Evolutionary conservation across 2,888 invertebrate genomes (phyloP).

Genomic region (Sepiola atlantica): DNA sequence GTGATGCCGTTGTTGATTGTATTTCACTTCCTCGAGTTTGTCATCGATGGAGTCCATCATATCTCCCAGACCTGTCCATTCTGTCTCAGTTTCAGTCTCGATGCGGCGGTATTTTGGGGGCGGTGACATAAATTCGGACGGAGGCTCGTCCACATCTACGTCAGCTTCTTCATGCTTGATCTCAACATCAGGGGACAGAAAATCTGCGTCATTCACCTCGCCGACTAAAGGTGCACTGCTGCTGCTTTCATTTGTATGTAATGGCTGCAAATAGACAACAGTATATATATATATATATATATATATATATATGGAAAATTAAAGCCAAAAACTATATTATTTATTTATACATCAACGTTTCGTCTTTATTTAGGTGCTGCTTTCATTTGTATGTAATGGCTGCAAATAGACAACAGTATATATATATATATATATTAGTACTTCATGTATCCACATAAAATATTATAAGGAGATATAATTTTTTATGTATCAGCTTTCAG

Average conservation of each 20-base stretch:
- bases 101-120: neutral
- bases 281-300: no score
- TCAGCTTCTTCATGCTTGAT: conserved; percentile 32
- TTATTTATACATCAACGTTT: no score
- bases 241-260: neutral
- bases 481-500: no score
- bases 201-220: neutral
- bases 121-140: neutral
- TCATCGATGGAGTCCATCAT: neutral
- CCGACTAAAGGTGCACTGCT: neutral
- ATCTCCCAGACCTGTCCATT: neutral
- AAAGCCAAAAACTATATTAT: no score
- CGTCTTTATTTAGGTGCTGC: no score
- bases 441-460: no score
- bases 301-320: no score
- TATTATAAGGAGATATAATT: no score
- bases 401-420: no score
- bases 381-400: no score
- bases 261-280: neutral
- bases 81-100: neutral
- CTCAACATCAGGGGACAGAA: neutral
- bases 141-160: neutral
- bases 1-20: neutral
- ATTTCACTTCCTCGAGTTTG: neutral
- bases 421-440: no score